Conservation (phyloP, 2,113 vertebrate species). For the Danionella cerebrum region DNA sequence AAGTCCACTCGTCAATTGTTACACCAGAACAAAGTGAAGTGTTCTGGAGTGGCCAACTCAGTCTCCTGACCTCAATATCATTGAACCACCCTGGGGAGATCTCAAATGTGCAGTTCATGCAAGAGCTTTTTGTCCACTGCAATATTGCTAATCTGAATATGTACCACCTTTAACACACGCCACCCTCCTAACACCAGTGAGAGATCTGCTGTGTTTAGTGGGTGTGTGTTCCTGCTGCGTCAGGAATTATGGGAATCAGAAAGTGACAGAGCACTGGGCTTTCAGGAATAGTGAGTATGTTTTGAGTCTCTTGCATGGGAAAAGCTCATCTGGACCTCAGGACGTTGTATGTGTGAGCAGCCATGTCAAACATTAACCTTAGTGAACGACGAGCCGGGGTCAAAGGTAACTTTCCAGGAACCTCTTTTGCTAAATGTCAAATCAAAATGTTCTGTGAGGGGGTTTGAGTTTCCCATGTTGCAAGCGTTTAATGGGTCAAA, state of each 20-base stretch:
- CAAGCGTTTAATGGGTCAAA: not conserved
- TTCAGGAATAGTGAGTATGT: conserved; percentile 30
- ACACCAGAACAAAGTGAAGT: too few relatives aligned
- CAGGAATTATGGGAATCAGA: conserved; percentile 43
- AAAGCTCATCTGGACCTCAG: conserved; percentile 7
- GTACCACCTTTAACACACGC: not conserved
- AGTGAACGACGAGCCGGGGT: not conserved
- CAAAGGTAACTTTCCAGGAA: not conserved
- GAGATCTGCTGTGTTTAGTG: not conserved
- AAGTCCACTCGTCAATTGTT: too few relatives aligned
- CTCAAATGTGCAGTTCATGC: too few relatives aligned
- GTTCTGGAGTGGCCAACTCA: too few relatives aligned
- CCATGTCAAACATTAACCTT: conserved; percentile 10
- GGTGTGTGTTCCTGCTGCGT: not conserved
- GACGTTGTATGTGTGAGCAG: conserved; percentile 3
- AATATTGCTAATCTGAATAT: not conserved
- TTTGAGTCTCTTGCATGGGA: not conserved
- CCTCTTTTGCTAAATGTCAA: conserved; percentile 10
- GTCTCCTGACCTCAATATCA: too few relatives aligned
- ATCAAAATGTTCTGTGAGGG: not conserved
- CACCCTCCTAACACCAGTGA: not conserved
- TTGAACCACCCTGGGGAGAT: too few relatives aligned
- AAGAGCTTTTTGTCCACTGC: too few relatives aligned
- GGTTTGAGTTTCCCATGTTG: not conserved
- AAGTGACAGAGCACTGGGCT: conserved; percentile 33